A percentile compares a stretch with the other conserved stretches of the same genome.
Evolutionary conservation across 2,888 invertebrate species (phyloP).

Genomic region (Apodemia zela): DNA sequence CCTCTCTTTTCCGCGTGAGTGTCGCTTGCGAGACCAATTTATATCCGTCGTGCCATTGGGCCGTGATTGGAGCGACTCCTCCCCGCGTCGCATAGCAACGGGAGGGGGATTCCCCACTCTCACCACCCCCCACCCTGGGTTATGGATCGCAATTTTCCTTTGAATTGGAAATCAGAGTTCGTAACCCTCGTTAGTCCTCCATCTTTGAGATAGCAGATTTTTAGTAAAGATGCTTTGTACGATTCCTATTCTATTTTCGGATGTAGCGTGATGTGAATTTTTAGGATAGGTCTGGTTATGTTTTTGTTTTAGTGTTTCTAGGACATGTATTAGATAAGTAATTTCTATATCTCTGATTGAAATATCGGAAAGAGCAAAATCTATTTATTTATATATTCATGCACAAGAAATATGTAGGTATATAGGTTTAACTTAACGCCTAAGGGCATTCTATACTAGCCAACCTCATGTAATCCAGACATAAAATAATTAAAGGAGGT

Average conservation of each 20-base stretch:
- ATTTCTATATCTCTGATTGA: neutral
- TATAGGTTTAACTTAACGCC: no score
- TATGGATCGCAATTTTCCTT: conserved; percentile 81
- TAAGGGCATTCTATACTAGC: no score
- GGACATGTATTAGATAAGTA: neutral
- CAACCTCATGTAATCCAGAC: no score
- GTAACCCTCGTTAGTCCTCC: conserved; percentile 75
- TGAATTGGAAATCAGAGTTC: conserved; percentile 81
- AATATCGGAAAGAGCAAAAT: neutral
- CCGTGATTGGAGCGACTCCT: conserved; percentile 81
- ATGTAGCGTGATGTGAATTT: conserved; percentile 20
- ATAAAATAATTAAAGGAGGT: no score
- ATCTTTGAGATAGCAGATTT: conserved; percentile 76
- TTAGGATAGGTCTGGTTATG: neutral
- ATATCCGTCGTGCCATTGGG: conserved; percentile 81
- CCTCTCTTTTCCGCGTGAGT: conserved; percentile 60
- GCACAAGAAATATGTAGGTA: no score
- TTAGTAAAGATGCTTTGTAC: conserved; percentile 65
- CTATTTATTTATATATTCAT: no score
- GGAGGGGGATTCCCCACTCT: conserved; percentile 62
- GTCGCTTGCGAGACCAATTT: conserved; percentile 78
- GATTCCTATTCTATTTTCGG: conserved; percentile 36
- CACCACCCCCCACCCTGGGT: conserved; percentile 53
- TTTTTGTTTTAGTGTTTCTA: conserved; percentile 9
- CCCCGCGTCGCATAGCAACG: conserved; percentile 84